Base-by-base conservation (phyloP, 1,140 invertebrate genomes). In the Coenobita brevimanus region DNA sequence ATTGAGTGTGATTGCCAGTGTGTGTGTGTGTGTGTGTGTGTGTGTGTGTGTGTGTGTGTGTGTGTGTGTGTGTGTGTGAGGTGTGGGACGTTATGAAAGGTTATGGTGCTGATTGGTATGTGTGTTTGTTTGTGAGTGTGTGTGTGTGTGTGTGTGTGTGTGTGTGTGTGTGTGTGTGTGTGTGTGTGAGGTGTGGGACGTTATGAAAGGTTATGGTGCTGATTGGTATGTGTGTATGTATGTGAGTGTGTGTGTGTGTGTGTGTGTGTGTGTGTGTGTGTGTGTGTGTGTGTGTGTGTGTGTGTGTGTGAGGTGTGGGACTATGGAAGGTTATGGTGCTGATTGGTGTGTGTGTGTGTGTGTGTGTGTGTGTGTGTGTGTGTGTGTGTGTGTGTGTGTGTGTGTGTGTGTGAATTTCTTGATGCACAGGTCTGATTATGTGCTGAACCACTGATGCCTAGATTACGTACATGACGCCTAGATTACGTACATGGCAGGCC, bases 231-330 rank as follows among this genome's bases (percentile, higher is more conserved):
- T n/a, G n/a, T n/a, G n/a, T n/a, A n/a, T n/a, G n/a, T n/a, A n/a
- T n/a, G n/a, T n/a, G n/a, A n/a, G n/a, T n/a, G n/a, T n/a, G n/a
- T n/a, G n/a, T n/a, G 10, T 1, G n/a, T 6, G 3, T n/a, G 13
- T 71, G 1, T 71, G 21, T 30, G 67, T 30, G 67, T 30, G 67
- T 30, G 1, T 30, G 17, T 3, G 1, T 71, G 67, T 71, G 67
- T 3, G 67, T 71, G 67, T 3, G 67, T 71, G 67, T 30, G 3
- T 71, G 67, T 71, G 67, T 71, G 67, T 71, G 67, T 71, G 67
- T 33, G n/a, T n/a, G n/a, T n/a, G n/a, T n/a, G n/a, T n/a, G n/a
- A n/a, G n/a, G n/a, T n/a, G n/a, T n/a, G n/a, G n/a, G n/a, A n/a
- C n/a, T n/a, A n/a, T n/a, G n/a, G n/a, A n/a, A n/a, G n/a, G n/a